Evolutionary conservation across 2,113 vertebrate genomes (phyloP).

Genomic region (Cinclus cinclus): DNA sequence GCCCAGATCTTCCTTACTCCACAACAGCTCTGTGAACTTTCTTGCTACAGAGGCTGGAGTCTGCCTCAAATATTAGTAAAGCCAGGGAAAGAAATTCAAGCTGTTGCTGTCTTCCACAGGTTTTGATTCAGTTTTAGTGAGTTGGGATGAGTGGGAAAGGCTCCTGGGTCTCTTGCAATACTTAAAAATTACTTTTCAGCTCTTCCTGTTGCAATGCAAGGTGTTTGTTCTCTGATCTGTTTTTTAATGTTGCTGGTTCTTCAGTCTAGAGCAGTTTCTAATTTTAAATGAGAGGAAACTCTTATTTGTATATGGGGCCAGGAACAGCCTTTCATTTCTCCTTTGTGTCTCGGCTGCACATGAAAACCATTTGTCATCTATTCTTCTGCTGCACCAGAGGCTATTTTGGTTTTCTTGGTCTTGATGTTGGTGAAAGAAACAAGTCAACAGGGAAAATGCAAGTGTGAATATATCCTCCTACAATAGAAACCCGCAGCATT

Average conservation of each 20-base stretch:
- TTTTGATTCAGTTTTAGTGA: not conserved
- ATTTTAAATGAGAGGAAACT: conserved; percentile 61
- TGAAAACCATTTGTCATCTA: conserved; percentile 39
- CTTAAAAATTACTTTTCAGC: not conserved
- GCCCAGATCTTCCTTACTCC: conserved; percentile 1
- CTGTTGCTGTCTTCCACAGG: not conserved
- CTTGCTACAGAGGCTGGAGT: not conserved
- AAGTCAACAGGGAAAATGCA: conserved; percentile 64
- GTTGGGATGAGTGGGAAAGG: not conserved
- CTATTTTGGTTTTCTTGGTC: conserved; percentile 60
- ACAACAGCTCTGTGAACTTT: conserved; percentile 2
- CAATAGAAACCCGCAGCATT: conserved; percentile 55
- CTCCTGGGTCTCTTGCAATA: not conserved
- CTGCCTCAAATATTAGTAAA: not conserved
- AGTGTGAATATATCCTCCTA: conserved; percentile 55
- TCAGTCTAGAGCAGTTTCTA: conserved; percentile 41
- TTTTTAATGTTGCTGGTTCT: not conserved
- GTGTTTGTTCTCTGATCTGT: conserved; percentile 28
- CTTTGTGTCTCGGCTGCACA: conserved; percentile 39
- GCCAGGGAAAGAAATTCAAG: not conserved
- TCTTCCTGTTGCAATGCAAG: not conserved
- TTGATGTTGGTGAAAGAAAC: conserved; percentile 44
- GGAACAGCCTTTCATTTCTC: conserved; percentile 62
- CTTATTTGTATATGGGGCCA: conserved; percentile 60
- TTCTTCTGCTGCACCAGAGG: conserved; percentile 29